phyloP scores from a whole-genome alignment of 2,797 vertebrate genomes.

The Phoeniculus purpureus region DNA sequence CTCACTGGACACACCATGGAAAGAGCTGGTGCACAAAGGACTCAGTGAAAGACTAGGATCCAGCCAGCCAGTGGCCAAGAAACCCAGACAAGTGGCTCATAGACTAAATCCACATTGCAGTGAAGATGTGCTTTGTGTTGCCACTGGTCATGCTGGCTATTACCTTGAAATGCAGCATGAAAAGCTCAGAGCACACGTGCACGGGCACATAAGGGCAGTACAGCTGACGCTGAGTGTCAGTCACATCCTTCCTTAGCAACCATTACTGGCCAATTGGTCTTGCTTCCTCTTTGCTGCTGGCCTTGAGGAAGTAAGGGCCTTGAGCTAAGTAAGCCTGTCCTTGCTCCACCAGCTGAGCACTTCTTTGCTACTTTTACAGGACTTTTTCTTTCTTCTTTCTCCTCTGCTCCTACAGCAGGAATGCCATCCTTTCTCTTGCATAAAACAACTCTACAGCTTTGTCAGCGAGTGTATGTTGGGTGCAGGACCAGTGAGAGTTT shows the following conservation, averaged over 20 bases:
- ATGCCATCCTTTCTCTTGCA: background rate
- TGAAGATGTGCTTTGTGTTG: background rate
- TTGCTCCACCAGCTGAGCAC: background rate
- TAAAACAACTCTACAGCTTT: background rate
- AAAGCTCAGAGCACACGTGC: background rate
- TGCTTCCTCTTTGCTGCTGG: slow-evolving; percentile 1
- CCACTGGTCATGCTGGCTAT: accelerated
- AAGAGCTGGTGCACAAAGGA: background rate
- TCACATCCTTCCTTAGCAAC: background rate
- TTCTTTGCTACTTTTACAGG: background rate
- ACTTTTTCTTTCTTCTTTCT: background rate
- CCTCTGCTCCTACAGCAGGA: background rate
- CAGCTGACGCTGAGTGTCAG: background rate
- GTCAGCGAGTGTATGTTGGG: accelerated
- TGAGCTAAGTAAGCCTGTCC: background rate
- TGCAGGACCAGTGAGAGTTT: background rate
- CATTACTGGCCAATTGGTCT: background rate
- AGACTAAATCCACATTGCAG: background rate
- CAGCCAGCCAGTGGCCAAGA: background rate
- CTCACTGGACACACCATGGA: accelerated
- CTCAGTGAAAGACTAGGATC: background rate
- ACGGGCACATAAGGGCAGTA: background rate
- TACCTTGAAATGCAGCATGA: background rate
- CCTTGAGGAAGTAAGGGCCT: too few species aligned
- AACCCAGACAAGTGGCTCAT: background rate